Evolutionary conservation across 2,888 invertebrate genomes (phyloP).

Genomic region (Agapostemon virescens): DNA sequence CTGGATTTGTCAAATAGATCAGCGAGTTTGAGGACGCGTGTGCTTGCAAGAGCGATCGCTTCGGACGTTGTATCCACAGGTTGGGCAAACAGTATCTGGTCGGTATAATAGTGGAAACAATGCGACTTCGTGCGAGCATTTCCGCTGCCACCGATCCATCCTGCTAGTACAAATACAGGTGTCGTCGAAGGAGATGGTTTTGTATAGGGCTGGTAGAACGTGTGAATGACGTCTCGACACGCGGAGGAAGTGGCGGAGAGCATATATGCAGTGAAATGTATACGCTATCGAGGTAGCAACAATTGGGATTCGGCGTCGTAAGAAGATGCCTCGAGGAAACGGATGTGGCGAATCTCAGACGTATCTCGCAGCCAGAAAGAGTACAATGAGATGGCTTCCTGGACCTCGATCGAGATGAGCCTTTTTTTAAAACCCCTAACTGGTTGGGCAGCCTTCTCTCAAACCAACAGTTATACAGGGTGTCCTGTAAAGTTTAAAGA

Average conservation of each 20-base stretch:
- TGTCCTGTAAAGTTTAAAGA: too few species aligned
- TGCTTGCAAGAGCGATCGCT: not conserved
- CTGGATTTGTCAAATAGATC: not conserved
- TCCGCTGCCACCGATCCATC: constrained; percentile 1
- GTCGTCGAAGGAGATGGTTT: not conserved
- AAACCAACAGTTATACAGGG: not conserved
- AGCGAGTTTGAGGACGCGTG: not conserved
- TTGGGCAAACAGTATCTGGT: not conserved
- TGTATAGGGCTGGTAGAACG: constrained; percentile 15
- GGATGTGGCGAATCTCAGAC: constrained; percentile 14
- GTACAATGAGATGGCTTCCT: not conserved
- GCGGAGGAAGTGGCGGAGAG: constrained; percentile 23
- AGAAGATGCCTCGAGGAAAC: not conserved
- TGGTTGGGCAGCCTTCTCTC: constrained; percentile 2
- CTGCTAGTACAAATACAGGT: constrained; percentile 34
- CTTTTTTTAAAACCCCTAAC: not conserved
- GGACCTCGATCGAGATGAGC: not conserved
- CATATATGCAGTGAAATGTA: not conserved
- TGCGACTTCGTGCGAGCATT: constrained; percentile 5
- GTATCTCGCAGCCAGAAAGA: not conserved
- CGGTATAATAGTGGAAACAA: constrained; percentile 5
- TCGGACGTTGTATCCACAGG: not conserved
- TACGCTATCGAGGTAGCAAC: not conserved
- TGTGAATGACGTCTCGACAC: constrained; percentile 8
- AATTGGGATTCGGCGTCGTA: not conserved